These are phyloP conservation scores for Mormyrops boulengeri DNA, from an alignment of 2,797 vertebrate species.

Conservation along the genomic window DNA sequence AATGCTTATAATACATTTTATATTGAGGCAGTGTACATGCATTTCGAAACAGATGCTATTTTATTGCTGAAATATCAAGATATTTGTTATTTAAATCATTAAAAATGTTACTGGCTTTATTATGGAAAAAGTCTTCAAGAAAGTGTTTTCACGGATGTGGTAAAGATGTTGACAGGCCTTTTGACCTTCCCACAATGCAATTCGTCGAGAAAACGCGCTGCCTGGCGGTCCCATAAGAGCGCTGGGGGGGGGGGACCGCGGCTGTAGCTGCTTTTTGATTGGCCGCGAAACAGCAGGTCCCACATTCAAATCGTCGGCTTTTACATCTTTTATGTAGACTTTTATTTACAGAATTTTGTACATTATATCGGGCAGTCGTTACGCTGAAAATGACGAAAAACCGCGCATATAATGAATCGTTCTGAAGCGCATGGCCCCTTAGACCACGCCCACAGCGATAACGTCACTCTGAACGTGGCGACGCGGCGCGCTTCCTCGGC, in stretches of 20 bases:
- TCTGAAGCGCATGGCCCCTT: background rate
- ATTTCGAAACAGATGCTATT: background rate
- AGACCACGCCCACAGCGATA: background rate
- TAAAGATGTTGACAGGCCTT: no score
- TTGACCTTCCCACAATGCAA: slow-evolving; percentile 1
- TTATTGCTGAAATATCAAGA: background rate
- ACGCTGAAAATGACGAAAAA: background rate
- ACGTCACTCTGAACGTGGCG: background rate
- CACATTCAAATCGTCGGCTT: background rate
- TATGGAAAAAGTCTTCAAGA: background rate
- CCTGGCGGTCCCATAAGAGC: background rate
- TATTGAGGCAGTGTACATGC: background rate
- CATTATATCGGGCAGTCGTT: background rate
- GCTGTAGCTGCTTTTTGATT: background rate
- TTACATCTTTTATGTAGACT: background rate
- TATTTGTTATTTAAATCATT: background rate
- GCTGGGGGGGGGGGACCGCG: background rate
- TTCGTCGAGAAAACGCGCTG: background rate
- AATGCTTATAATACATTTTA: background rate
- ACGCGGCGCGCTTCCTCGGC: background rate
- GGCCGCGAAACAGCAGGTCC: background rate
- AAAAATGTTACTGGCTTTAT: background rate
- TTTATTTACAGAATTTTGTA: background rate
- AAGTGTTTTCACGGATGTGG: background rate
- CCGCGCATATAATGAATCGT: background rate